Percentiles rank a stretch among this genome's conserved stretches.
These are phyloP conservation scores for Hyles vespertilio DNA, from an alignment of 1,140 invertebrate genomes.

Conservation along the genomic window DNA sequence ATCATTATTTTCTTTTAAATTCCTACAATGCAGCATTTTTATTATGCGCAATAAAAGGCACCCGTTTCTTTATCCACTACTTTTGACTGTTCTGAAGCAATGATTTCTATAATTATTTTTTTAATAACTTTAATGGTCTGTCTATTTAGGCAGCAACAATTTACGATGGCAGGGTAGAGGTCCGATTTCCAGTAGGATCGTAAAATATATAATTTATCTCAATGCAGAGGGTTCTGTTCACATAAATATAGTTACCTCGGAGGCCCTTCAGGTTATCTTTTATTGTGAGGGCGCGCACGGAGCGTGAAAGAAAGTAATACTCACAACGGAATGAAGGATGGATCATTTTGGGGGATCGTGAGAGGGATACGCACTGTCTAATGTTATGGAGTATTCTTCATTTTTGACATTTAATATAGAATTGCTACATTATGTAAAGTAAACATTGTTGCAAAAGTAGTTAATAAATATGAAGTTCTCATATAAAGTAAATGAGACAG, in stretches of 20 bases:
- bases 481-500: too few species aligned
- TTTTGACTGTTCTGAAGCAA: too few species aligned
- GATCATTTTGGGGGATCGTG: constrained; percentile 24
- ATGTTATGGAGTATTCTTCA: constrained; percentile 2
- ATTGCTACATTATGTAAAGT: too few species aligned
- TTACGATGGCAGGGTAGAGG: constrained; percentile 43
- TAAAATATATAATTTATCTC: constrained; percentile 58
- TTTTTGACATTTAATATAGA: constrained; percentile 2
- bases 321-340: constrained; percentile 18
- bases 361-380: constrained; percentile 5
- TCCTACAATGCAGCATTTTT: too few species aligned
- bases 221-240: constrained; percentile 24
- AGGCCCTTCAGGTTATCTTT: constrained; percentile 35
- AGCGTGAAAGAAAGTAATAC: constrained; percentile 25
- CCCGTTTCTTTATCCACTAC: too few species aligned
- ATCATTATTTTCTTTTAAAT: too few species aligned
- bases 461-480: too few species aligned
- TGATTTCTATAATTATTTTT: not conserved
- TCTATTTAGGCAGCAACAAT: constrained; percentile 46
- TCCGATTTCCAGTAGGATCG: constrained; percentile 49
- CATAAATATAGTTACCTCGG: constrained; percentile 44
- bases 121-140: constrained; percentile 6
- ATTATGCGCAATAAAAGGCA: too few species aligned
- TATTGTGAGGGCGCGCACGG: constrained; percentile 27
- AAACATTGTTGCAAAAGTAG: too few species aligned